Base-by-base conservation (phyloP, 2,888 invertebrate species). In the Drosophila peninsularis region DNA sequence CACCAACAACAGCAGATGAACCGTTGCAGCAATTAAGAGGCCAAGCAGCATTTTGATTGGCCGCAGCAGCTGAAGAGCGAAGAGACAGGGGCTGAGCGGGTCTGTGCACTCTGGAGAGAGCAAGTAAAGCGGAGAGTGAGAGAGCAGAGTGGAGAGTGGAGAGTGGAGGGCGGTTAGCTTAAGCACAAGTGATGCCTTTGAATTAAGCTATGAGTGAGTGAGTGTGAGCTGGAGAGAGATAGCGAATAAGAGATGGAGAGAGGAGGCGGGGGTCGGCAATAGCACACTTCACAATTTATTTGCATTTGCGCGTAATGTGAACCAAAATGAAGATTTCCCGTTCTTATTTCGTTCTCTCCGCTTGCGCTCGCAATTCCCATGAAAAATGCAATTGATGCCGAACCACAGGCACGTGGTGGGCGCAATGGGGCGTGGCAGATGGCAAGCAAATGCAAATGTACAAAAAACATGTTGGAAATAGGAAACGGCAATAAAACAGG, bases 371-470 rank as follows among this genome's bases (percentile, higher is more conserved):
- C 45, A 52, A 69, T 83, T 83, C 88, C 65, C 69, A 68, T 66
- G 83, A 85, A 83, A 88, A 82, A 71, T 66, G 88, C 82, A 83
- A 82, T 88, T 83, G 88, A 88, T 72, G 83, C 83, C 67, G 65
- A 72, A 68, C 80, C 58, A 44, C 62, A 50, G 68, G 68, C 86
- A 82, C 77, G 86, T 71, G 64, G 58, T 52, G 65, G 69, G 66
- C 75, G 39, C 39, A 45, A 67, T 70, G 68, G 67, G 77, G 77
- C 76, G 74, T 62, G 74, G 77, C 66, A 50, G 49, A 21, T 56
- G 32, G 24, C 50, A 17, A 7, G 17, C 47, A 17, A 30, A 47
- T 47, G 47, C 27, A n/a, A 27, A 27, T 44, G 44, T 21, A 27
- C 19, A 39, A 39, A 34, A 34, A n/a, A 39, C 5, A 42, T 10